A percentile compares a stretch with the other conserved stretches of the same genome.
Evolutionary conservation across 2,797 vertebrate genomes (phyloP).

Genomic region (Australoheros facetus): DNA sequence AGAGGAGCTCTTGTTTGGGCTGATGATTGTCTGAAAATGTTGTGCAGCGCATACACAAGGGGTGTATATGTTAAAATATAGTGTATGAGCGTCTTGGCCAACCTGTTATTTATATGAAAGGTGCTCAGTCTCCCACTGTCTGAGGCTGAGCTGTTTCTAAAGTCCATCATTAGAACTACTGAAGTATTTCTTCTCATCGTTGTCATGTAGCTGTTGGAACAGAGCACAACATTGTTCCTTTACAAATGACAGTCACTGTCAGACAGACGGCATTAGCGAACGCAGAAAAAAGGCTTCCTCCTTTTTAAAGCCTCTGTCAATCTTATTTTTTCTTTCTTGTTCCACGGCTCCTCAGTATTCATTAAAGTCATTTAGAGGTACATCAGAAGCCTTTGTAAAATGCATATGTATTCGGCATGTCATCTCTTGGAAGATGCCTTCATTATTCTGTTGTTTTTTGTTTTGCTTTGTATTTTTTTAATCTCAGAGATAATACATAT

Average conservation of each 20-base stretch:
- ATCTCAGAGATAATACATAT: conserved; percentile 54
- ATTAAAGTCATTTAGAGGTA: conserved; percentile 83
- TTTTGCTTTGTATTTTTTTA: neutral
- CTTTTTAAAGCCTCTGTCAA: conserved; percentile 81
- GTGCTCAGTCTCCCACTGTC: conserved; percentile 65
- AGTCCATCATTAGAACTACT: conserved; percentile 79
- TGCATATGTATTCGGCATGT: conserved; percentile 77
- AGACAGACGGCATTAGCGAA: conserved; percentile 73
- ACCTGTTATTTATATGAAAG: conserved; percentile 78
- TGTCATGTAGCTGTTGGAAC: conserved; percentile 77
- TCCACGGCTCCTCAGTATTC: conserved; percentile 75
- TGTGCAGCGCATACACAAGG: conserved; percentile 43
- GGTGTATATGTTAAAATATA: conserved; percentile 44
- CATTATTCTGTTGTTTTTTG: conserved; percentile 67
- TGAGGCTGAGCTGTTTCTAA: conserved; percentile 67
- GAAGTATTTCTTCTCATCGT: conserved; percentile 77
- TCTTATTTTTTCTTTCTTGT: conserved; percentile 79
- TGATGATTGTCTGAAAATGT: conserved; percentile 68
- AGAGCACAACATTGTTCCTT: conserved; percentile 76
- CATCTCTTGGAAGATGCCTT: conserved; percentile 77
- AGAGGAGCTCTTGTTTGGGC: conserved; percentile 67
- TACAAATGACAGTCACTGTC: conserved; percentile 84
- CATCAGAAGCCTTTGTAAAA: conserved; percentile 77
- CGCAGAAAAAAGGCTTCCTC: conserved; percentile 71
- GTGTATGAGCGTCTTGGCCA: conserved; percentile 45